phyloP scores from a whole-genome alignment of 2,888 invertebrate genomes.

The Melanchra persicariae region DNA sequence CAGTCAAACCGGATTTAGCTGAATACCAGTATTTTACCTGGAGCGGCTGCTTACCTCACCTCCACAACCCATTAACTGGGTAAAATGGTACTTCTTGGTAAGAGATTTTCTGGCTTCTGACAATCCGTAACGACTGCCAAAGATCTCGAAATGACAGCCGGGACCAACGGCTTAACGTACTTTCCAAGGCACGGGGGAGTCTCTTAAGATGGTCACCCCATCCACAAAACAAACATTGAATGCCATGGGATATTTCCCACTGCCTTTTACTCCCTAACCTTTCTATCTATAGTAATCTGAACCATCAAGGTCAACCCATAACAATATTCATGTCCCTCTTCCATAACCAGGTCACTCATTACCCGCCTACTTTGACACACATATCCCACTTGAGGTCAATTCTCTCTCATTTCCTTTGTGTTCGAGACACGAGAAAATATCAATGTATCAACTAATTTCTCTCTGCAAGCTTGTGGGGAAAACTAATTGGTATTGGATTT shows the following conservation, averaged over 20 bases:
- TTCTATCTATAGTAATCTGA: neutral
- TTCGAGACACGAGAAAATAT: conserved; percentile 33
- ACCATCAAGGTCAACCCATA: conserved; percentile 1
- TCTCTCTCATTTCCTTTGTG: conserved; percentile 25
- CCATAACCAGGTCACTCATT: conserved; percentile 14
- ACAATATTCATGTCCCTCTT: neutral
- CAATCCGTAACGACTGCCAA: no score
- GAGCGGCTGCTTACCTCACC: no score
- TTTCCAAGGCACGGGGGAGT: no score
- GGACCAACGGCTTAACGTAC: no score
- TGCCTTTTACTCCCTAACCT: neutral
- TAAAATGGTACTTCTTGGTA: no score
- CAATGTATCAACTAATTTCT: conserved; percentile 34
- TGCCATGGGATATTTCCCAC: neutral
- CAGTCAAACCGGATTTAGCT: no score
- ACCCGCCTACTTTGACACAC: neutral
- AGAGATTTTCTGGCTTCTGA: no score
- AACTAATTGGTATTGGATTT: conserved; percentile 33
- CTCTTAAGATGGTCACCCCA: no score
- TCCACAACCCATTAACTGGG: no score
- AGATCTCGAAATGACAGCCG: no score
- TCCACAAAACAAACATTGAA: neutral
- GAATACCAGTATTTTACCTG: no score
- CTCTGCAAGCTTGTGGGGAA: neutral
- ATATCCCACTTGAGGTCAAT: conserved; percentile 13